Base-by-base conservation (phyloP, 2,797 vertebrate species). In the Cottoperca gobio region DNA sequence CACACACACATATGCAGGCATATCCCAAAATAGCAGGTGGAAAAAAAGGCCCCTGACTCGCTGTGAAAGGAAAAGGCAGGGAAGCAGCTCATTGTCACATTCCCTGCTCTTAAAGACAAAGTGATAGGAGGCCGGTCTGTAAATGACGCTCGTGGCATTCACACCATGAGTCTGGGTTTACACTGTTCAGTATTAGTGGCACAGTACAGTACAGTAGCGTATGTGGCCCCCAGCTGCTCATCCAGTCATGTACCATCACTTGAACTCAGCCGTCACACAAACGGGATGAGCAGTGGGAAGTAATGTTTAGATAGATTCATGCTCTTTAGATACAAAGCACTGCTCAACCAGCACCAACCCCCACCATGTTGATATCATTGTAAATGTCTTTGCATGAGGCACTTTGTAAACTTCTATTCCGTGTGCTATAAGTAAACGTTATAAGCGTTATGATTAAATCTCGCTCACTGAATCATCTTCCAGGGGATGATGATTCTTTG, bases 71-170 rank as follows among this genome's bases (percentile, higher is more conserved):
- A 7, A 7, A n/a, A n/a, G n/a, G n/a, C n/a, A n/a, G n/a, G n/a
- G n/a, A n/a, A n/a, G n/a, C n/a, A n/a, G n/a, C 96, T 95, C 95
- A 96, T 97, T 95, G 96, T 94, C 95, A 94, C 94, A 94, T 96
- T 95, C 95, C 90, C 93, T 95, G 91, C 92, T 21, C 12, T 37
- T 93, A 82, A 84, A 79, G 79, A 82, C 85, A 85, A 92, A 80
- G 89, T 91, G 93, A 82, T 93, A 84, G 91, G 23, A 35, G 13
- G 23, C 55, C 40, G 5, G 53, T 43, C 72, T 84, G 59, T 90
- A 92, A 94, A 94, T 95, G 92, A 92, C 95, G 93, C 94, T 92
- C 70, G 91, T 8, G 16, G 88, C 89, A 88, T 86, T 95, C 92
- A 92, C 89, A 92, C 87, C 76, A 93, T 92, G 85, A 86, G 87